Percentiles rank a stretch among this genome's conserved stretches.
Evolutionary conservation across 2,113 vertebrate genomes (phyloP).

Genomic region (Turnix velox): DNA sequence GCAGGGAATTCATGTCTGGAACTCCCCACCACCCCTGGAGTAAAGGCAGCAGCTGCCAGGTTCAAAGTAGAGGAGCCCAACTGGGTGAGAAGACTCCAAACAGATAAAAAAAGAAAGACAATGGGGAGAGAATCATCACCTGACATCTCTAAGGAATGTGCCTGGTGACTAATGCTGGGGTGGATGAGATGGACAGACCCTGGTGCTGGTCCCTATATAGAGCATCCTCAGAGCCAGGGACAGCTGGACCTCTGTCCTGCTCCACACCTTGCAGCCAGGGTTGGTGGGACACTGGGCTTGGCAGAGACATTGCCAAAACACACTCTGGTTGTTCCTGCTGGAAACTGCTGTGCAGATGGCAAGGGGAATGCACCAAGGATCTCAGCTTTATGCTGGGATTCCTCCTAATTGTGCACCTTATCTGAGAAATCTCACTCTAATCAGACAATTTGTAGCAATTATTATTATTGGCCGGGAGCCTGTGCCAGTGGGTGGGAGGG

Average conservation of each 20-base stretch:
- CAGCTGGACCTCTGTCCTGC: background rate
- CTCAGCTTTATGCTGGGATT: conserved; percentile 60
- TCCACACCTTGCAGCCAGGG: too few species aligned
- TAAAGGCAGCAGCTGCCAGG: background rate
- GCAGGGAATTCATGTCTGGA: background rate
- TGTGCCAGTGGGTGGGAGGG: conserved; percentile 72
- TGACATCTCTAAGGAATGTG: background rate
- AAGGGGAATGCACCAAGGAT: background rate
- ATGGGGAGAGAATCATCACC: background rate
- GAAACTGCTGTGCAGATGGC: background rate
- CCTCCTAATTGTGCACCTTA: conserved; percentile 77
- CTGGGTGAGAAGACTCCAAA: background rate
- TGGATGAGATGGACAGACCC: background rate
- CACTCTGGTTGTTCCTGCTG: background rate
- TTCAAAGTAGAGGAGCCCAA: background rate
- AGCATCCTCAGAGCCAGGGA: background rate
- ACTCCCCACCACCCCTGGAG: background rate
- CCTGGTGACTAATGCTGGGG: background rate
- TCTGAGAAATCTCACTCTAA: conserved; percentile 80
- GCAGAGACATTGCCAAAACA: background rate
- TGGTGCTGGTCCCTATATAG: background rate
- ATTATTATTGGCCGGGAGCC: conserved; percentile 80
- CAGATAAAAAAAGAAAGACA: background rate
- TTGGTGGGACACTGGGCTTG: too few species aligned
- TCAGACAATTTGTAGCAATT: conserved; percentile 82